phyloP scores from a whole-genome alignment of 2,888 invertebrate species.

The Hyalella azteca region DNA sequence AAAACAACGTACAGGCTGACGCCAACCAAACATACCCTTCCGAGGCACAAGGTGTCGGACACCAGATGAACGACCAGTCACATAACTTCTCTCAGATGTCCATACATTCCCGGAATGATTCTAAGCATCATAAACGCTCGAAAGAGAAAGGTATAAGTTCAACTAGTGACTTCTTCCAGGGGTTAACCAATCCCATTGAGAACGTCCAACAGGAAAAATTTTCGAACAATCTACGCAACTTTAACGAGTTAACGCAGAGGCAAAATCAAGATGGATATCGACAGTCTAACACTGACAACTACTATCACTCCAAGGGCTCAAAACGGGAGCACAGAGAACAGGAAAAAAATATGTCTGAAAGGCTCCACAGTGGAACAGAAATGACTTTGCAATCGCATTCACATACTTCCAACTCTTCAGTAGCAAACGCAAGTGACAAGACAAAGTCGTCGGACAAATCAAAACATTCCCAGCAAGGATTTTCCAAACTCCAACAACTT shows the following conservation, averaged over 20 bases:
- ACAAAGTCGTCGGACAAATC: slow-evolving; percentile 18
- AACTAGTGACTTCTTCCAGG: not conserved
- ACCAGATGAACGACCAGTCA: slow-evolving; percentile 17
- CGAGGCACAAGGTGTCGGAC: not conserved
- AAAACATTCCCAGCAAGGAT: not conserved
- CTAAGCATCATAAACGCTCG: not conserved
- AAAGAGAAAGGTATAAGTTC: not conserved
- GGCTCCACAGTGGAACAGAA: not conserved
- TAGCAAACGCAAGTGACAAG: slow-evolving; percentile 11
- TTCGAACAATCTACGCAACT: not conserved
- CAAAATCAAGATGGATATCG: not conserved
- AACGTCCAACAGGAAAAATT: not conserved
- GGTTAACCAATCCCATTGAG: not conserved
- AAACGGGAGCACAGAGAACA: not conserved
- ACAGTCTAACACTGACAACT: not conserved
- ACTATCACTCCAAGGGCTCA: not conserved
- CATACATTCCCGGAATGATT: slow-evolving; percentile 1
- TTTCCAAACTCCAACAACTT: not conserved
- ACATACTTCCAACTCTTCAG: not conserved
- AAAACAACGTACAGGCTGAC: too few species aligned
- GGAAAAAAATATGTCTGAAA: not conserved
- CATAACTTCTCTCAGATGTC: slow-evolving; percentile 16
- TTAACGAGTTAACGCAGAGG: not conserved
- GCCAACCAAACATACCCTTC: not conserved
- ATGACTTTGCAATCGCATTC: not conserved